These are phyloP conservation scores for Monochamus saltuarius DNA, from an alignment of 1,140 invertebrate genomes.

Conservation along the genomic window DNA sequence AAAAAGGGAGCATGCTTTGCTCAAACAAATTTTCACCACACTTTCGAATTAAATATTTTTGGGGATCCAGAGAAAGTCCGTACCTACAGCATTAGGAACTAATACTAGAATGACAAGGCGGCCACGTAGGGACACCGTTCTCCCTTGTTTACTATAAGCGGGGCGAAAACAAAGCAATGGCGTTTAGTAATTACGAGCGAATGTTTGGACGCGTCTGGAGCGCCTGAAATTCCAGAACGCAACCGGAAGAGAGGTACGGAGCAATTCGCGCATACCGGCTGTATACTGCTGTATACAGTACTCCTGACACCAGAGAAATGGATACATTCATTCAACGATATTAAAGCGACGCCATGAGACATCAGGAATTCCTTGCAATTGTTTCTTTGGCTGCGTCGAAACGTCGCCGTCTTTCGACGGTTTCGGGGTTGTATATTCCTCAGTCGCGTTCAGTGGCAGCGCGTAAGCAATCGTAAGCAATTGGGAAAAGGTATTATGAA, in stretches of 20 bases:
- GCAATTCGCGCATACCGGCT: conserved; percentile 37
- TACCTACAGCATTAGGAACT: too few species aligned
- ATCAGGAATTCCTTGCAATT: conserved; percentile 38
- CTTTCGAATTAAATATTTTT: too few species aligned
- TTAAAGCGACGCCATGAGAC: conserved; percentile 41
- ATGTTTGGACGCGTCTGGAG: conserved; percentile 44
- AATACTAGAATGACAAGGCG: too few species aligned
- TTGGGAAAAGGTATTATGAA: too few species aligned
- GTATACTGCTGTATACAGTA: conserved; percentile 32
- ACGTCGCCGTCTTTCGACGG: conserved; percentile 1
- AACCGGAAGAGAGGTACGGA: conserved; percentile 21
- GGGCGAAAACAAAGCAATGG: conserved; percentile 37
- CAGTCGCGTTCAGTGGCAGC: conserved; percentile 4
- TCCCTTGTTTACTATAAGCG: conserved; percentile 39
- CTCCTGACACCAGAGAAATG: conserved; percentile 43
- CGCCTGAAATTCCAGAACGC: conserved; percentile 36
- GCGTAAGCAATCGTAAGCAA: too few species aligned
- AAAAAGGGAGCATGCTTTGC: too few species aligned
- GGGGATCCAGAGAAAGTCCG: too few species aligned
- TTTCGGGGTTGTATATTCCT: conserved; percentile 22
- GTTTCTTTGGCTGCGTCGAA: conserved; percentile 28
- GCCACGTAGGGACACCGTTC: background rate
- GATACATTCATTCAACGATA: conserved; percentile 45
- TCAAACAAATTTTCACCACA: too few species aligned
- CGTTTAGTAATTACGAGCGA: conserved; percentile 41